Evolutionary conservation across 2,113 vertebrate species (phyloP), one percentile per base, ranked within the genome.

Genomic region (Motacilla alba): DNA sequence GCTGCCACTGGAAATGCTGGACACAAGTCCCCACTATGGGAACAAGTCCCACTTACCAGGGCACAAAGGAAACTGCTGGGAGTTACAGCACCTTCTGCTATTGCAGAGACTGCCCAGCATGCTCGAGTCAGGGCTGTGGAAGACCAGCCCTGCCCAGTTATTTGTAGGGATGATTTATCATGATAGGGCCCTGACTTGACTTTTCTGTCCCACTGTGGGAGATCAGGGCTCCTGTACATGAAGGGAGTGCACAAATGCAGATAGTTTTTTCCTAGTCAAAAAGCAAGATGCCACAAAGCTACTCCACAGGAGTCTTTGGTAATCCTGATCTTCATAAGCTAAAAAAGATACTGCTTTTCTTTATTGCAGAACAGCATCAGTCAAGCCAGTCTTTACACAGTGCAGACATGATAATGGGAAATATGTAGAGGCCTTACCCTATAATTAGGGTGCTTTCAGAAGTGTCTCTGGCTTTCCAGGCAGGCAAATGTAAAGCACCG

Each of bases 391-490:
- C 62, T 88, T 88, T 52, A 93, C 62, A 46, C 75, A 72, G 53
- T 17, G 35, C 79, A 96, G 74, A 83, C 55, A 68, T 44, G 56
- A 88, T 41, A 92, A 92, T 64, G 68, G 72, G 43, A 95, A 94
- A 83, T 67, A 81, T 2, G 7, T 68, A 81, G 15, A 15, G 59
- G 52, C 39, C 47, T 75, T 90, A 88, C 50, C 64, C 93, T 90
- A 27, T 68, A 90, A 94, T 85, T 85, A 85, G 47, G 66, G 78
- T 74, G 79, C 79, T 72, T 67, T 94, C 79, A 86, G 37, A 88
- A 73, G 56, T 80, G 83, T 67, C 66, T n/a, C 33, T 33, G 77
- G 47, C 60, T 91, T 84, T 91, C 60, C 70, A 93, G 44, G 58
- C 81, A 82, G 89, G 49, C 80, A 93, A 67, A 94, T 72, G 47